These are phyloP conservation scores for Drosophila prosaltans DNA, from an alignment of 1,140 invertebrate species.

Conservation along the genomic window DNA sequence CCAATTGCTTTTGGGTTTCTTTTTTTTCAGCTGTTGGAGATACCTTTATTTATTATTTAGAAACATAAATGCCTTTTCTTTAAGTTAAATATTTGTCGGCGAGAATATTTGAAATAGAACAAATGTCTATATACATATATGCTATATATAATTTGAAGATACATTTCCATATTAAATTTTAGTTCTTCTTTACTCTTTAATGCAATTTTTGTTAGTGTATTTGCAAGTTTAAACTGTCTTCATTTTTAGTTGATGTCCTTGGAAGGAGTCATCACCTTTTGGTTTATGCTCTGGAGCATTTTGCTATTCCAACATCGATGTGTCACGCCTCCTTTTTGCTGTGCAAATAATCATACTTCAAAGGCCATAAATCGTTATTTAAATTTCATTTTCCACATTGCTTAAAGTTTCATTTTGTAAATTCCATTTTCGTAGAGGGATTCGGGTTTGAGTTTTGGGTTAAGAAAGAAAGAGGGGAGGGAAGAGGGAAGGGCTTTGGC, in stretches of 20 bases:
- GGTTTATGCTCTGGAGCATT: neutral
- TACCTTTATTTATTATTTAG: too few species aligned
- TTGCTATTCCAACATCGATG: slow-evolving; percentile 23
- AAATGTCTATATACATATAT: too few species aligned
- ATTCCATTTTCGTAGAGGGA: slow-evolving; percentile 46
- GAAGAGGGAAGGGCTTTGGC: slow-evolving; percentile 9
- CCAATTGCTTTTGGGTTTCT: too few species aligned
- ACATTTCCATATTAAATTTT: neutral
- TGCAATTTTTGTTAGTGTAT: neutral
- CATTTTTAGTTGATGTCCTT: slow-evolving; percentile 20
- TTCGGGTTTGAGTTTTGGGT: neutral
- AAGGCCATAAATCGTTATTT: slow-evolving; percentile 81
- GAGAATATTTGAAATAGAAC: too few species aligned
- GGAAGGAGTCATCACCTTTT: neutral
- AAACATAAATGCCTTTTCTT: too few species aligned
- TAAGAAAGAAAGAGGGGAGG: neutral
- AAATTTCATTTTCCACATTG: slow-evolving; percentile 76
- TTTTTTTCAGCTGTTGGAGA: too few species aligned
- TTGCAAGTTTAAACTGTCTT: neutral
- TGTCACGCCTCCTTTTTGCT: slow-evolving; percentile 32
- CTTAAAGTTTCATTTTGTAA: slow-evolving; percentile 73
- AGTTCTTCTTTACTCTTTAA: neutral
- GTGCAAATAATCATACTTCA: slow-evolving; percentile 78
- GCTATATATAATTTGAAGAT: too few species aligned
- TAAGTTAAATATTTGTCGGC: too few species aligned